Percentiles rank a stretch among this genome's conserved stretches.
Conservation (phyloP, 2,797 vertebrate genomes). For the Buphagus erythrorhynchus region DNA sequence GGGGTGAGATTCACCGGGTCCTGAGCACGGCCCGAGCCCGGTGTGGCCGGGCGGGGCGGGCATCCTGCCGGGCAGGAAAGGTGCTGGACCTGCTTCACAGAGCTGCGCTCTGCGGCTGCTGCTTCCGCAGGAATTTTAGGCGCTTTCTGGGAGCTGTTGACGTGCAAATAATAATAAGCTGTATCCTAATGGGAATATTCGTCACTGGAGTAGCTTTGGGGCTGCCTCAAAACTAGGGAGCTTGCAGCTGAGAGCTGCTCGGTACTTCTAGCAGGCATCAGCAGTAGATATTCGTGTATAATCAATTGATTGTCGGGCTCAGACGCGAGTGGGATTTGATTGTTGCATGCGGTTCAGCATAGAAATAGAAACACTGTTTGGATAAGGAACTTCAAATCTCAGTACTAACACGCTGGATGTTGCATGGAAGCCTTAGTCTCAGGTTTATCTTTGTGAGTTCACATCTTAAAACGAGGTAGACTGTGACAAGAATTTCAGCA, state of each 20-base stretch:
- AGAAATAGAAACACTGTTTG: background rate
- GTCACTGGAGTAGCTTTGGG: background rate
- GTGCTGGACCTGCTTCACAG: rapidly evolving
- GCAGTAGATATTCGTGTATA: rapidly evolving
- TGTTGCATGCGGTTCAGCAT: rapidly evolving
- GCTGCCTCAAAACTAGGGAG: background rate
- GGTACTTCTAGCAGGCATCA: too few species aligned
- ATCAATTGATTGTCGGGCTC: background rate
- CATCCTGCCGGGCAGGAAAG: background rate
- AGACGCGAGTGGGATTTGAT: rapidly evolving
- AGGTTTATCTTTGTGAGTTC: background rate
- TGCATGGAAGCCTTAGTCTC: background rate
- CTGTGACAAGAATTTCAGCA: background rate
- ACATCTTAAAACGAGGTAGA: background rate
- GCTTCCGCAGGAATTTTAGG: rapidly evolving
- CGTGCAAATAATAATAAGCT: background rate
- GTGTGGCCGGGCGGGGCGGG: background rate
- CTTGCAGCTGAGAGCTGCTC: background rate
- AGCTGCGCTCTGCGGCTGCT: background rate
- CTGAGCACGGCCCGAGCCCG: background rate
- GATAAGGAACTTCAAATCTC: background rate
- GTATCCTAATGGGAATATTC: rapidly evolving
- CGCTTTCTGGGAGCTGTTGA: background rate
- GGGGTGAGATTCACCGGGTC: rapidly evolving
- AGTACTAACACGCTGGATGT: rapidly evolving